Base-by-base conservation (phyloP, 1,140 invertebrate species). In the Dendrolimus punctatus region DNA sequence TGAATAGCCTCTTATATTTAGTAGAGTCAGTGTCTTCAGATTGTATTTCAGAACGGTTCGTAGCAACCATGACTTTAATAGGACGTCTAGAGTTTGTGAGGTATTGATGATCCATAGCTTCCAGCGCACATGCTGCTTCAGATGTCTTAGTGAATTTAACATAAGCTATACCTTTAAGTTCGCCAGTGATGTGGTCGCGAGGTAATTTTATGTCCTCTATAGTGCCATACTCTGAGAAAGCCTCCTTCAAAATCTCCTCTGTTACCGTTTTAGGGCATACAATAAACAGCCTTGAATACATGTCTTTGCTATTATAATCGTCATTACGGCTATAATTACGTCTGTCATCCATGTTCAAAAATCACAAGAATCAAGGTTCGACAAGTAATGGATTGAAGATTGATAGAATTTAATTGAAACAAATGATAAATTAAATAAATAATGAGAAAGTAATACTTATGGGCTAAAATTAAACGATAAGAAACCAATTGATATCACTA, bases 141-240 rank as follows among this genome's bases (percentile, higher is more conserved):
- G 94, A 95, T 1, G 95, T 95, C 87, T 95, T 96, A 0, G 92
- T 90, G 82, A 92, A 96, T 80, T 96, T 95, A 6, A 96, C 91
- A 71, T 95, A 96, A 0, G 92, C 82, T 10, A 90, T 83, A 37
- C 96, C 96, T 91, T 96, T 97, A 66, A 93, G 92, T 76, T 96
- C 93, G 40, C 94, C 94, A 41, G 95, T 93, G 46, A 89, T 90
- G 51, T 93, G 92, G 75, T 97, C 95, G 81, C 94, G 95, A 10
- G 97, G 94, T 58, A 96, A 91, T 92, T 93, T 94, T 48, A 98
- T 90, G 82, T 97, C 95, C 84, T 96, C 94, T 53, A 98, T 94
- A 40, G 89, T 90, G n/a, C 96, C 96, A 84, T 92, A 97, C 64
- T 92, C 91, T 37, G 91, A 89, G 76, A 98, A 98, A 6, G 91